Evolutionary conservation across 2,888 invertebrate species (phyloP), one percentile per base, ranked within the genome.

Genomic region (Dusona sp.): DNA sequence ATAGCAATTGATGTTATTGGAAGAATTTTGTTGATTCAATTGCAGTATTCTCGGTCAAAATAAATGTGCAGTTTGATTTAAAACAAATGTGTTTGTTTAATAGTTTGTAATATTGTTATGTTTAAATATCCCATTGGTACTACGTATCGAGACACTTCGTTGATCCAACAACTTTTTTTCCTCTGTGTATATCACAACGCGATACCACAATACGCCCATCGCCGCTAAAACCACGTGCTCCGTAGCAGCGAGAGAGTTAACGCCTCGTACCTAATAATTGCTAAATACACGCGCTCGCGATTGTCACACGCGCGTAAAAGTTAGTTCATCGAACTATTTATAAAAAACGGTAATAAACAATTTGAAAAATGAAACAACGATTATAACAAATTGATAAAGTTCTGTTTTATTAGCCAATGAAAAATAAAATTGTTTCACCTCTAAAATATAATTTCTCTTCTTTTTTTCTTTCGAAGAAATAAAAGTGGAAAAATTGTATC

Each of bases 231-330:
- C 81, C 84, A 84, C 84, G 84, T 84, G 84, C 65, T 61, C 42
- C 51, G 25, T 25, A n/a, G 36, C 36, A 42, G 36, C 25, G 57
- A 70, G 48, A 64, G 72, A 86, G 54, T 81, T 86, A 79, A 81
- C 86, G 84, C 81, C 67, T 79, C 64, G 70, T 13, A 74, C 79
- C 81, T 84, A 87, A 87, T 65, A 57, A 87, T 29, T 79, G 68
- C 73, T 80, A 78, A 86, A 74, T 38, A 33, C 38, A 65, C 72
- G 29, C 45, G 51, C 25, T 11, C 68, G 54, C 67, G 33, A 36
- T 64, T 57, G 42, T 45, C 61, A 45, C 57, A 74, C 61, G 22
- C 42, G 68, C 33, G 1, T 2, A 29, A n/a, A n/a, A 38, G 29
- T 22, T 13, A 1, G 22, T 72, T 7, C 42, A 13, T 38, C 57